These are phyloP conservation scores for Polietes domitor DNA, from an alignment of 2,888 invertebrate species.

Conservation along the genomic window DNA sequence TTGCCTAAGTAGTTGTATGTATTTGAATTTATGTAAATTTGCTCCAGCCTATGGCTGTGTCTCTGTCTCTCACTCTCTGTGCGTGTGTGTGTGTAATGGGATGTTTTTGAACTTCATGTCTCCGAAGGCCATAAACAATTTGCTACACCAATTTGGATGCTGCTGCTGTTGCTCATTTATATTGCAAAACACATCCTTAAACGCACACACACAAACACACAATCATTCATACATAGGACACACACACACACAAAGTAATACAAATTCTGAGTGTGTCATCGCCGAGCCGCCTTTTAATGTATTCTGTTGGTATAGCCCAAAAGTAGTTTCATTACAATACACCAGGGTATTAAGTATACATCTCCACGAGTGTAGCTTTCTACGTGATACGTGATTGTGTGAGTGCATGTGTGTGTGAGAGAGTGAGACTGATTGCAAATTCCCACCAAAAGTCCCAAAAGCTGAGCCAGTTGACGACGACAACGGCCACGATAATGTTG, in stretches of 20 bases:
- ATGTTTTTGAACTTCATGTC: slow-evolving; percentile 1
- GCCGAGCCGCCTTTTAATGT: background rate
- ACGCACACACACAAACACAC: background rate
- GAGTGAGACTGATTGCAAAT: background rate
- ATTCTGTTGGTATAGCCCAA: background rate
- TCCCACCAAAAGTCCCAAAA: background rate
- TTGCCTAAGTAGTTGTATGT: background rate
- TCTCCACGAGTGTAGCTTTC: background rate
- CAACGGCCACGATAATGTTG: background rate
- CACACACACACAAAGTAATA: slow-evolving; percentile 1
- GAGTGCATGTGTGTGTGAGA: background rate
- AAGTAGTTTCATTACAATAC: slow-evolving; percentile 19
- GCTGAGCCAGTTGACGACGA: background rate
- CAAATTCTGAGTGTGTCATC: background rate
- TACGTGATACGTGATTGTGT: background rate
- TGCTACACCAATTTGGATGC: background rate
- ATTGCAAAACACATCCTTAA: background rate
- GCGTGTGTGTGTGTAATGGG: background rate
- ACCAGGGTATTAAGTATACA: slow-evolving; percentile 7
- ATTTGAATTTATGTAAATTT: too few species aligned
- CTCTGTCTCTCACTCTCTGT: background rate
- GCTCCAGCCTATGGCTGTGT: background rate
- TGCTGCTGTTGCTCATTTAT: background rate
- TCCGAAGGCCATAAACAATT: background rate
- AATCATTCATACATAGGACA: too few species aligned